Evolutionary conservation across 2,113 vertebrate genomes (phyloP).

Genomic region (Mastomys natalensis): DNA sequence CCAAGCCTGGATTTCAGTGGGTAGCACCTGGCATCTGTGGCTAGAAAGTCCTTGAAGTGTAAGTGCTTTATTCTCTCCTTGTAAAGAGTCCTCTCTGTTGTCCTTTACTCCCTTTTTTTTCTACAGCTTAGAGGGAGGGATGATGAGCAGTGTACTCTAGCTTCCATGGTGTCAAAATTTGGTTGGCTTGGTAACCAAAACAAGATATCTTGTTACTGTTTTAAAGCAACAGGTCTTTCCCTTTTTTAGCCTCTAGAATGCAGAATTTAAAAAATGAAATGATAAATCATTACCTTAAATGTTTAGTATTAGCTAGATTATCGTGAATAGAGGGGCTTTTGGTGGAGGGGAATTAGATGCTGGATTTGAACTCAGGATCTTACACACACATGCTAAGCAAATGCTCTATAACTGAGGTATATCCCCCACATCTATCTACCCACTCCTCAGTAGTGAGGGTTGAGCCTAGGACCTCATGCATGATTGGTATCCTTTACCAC

Average conservation of each 20-base stretch:
- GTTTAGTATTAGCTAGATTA: conserved; percentile 9
- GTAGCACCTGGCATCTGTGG: conserved; percentile 76
- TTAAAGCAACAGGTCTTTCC: conserved; percentile 36
- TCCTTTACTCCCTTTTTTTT: conserved; percentile 47
- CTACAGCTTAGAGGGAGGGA: conserved; percentile 49
- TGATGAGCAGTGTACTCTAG: conserved; percentile 31
- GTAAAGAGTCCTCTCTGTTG: conserved; percentile 63
- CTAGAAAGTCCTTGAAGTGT: conserved; percentile 77
- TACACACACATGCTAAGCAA: not conserved
- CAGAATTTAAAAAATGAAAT: conserved; percentile 10
- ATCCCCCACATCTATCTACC: not conserved
- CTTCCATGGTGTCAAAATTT: conserved; percentile 31
- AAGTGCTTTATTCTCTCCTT: conserved; percentile 82
- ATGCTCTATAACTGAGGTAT: not conserved
- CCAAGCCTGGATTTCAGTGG: conserved; percentile 82
- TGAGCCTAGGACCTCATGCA: not conserved
- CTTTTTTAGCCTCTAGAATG: not conserved
- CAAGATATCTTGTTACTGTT: conserved; percentile 25
- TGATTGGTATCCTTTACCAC: not conserved
- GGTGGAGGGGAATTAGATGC: not conserved
- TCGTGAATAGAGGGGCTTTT: conserved; percentile 8
- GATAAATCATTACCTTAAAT: conserved; percentile 1
- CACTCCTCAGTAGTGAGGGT: not conserved
- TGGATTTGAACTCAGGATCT: not conserved
- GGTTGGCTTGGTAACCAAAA: conserved; percentile 50